Evolutionary conservation across 2,113 vertebrate genomes (phyloP).

Genomic region (Leucosticte australis): DNA sequence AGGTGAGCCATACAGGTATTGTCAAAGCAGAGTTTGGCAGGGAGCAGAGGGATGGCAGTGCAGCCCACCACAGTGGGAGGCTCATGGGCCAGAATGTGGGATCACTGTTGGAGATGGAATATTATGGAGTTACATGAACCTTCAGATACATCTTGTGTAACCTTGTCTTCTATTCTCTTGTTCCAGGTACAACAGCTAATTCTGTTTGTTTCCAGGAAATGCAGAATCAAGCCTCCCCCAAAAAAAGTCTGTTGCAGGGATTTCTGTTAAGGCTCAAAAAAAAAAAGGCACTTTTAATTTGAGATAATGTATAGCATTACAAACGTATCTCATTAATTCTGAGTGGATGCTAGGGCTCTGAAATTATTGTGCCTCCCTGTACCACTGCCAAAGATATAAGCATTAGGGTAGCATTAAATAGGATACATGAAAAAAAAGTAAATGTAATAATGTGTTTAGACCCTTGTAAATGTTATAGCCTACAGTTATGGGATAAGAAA

Average conservation of each 20-base stretch:
- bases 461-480: not conserved
- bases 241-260: not conserved
- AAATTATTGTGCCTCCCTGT: not conserved
- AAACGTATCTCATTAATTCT: not conserved
- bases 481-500: not conserved
- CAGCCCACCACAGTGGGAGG: not conserved
- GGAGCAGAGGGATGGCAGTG: not conserved
- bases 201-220: not conserved
- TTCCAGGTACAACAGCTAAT: not conserved
- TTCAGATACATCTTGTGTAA: not conserved
- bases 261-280: not conserved
- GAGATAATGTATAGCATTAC: not conserved
- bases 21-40: not conserved
- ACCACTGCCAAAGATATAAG: not conserved
- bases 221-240: not conserved
- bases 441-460: not conserved
- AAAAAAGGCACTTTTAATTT: not conserved
- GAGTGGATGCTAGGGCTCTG: not conserved
- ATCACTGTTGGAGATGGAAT: not conserved
- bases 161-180: not conserved
- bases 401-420: not conserved
- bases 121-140: not conserved
- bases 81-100: not conserved
- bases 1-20: accelerated
- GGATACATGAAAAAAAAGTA: not conserved